Base-by-base conservation (phyloP, 2,113 vertebrate species). In the Chaenocephalus aceratus region DNA sequence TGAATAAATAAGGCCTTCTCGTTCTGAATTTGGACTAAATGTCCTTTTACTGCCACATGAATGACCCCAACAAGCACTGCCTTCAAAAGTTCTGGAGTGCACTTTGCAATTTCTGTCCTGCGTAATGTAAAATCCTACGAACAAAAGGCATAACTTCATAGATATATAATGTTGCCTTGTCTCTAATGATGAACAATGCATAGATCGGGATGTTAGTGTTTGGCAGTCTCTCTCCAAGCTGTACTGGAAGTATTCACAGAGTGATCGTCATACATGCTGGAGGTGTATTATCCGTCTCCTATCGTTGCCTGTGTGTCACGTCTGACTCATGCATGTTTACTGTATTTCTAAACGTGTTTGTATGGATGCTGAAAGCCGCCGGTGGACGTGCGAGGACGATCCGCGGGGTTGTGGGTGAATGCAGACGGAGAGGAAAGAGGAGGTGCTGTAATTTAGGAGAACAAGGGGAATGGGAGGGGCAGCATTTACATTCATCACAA, bases 401-500 rank as follows among this genome's bases (percentile, higher is more conserved):
- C 75, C 59, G 79, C 76, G 11, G 78, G 66, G 30, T 59, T 75
- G 75, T 77, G 86, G 84, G 75, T 86, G 83, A 87, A 84, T 60
- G 86, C 64, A 44, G 75, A 77, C 58, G 68, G 87, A 69, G 70
- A 49, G 75, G 57, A 72, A 70, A 87, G 78, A 87, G 75, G 79
- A 79, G 86, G 82, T 62, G 86, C 76, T 80, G 86, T 92, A 85
- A 94, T 91, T 92, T 90, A 76, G 83, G 76, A 70, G 85, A 91
- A 88, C 87, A 88, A 82, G 82, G 6, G 18, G 36, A 41, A 75
- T 23, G 74, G 90, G 90, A 86, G 87, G 88, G 83, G 79, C 75
- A 75, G 70, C 90, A 79, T 91, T 93, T 92, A 91, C 85, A 93
- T 93, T 92, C 90, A 92, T 89, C 91, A 89, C 74, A 86, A 79